These are phyloP conservation scores for Meloidogyne floridensis DNA, from an alignment of 1,140 invertebrate species.

Conservation along the genomic window DNA sequence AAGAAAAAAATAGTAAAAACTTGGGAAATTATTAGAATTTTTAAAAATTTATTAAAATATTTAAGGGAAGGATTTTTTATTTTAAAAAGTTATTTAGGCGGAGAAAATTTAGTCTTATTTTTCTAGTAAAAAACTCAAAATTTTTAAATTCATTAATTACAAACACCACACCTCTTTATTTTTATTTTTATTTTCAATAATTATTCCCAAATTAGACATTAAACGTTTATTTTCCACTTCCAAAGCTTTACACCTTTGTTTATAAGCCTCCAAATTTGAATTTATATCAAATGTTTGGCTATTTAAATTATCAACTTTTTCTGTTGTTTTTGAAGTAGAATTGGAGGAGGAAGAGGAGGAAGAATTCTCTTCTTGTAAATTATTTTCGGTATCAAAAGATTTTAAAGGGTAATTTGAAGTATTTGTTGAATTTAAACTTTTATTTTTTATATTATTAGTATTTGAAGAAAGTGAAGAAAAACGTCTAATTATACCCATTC, in stretches of 20 bases:
- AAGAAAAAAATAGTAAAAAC: neutral
- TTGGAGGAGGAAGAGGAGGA: neutral
- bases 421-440: neutral
- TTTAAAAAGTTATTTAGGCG: too few species aligned
- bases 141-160: too few species aligned
- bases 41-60: too few species aligned
- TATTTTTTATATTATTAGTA: neutral
- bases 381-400: neutral
- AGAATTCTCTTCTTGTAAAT: neutral
- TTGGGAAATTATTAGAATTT: neutral
- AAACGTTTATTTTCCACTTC: conserved; percentile 40
- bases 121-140: too few species aligned
- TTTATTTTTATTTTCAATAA: conserved; percentile 34
- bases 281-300: conserved; percentile 1
- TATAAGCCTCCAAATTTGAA: conserved; percentile 36
- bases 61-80: too few species aligned
- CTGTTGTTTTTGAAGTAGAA: conserved; percentile 3
- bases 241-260: conserved; percentile 29
- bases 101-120: too few species aligned
- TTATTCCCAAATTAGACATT: conserved; percentile 30
- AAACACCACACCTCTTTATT: conserved; percentile 31
- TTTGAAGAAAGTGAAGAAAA: neutral
- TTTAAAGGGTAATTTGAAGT: too few species aligned
- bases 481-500: neutral
- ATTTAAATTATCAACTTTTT: conserved; percentile 3